Conservation (phyloP, 2,113 vertebrate genomes). For the Herpailurus yagouaroundi region DNA sequence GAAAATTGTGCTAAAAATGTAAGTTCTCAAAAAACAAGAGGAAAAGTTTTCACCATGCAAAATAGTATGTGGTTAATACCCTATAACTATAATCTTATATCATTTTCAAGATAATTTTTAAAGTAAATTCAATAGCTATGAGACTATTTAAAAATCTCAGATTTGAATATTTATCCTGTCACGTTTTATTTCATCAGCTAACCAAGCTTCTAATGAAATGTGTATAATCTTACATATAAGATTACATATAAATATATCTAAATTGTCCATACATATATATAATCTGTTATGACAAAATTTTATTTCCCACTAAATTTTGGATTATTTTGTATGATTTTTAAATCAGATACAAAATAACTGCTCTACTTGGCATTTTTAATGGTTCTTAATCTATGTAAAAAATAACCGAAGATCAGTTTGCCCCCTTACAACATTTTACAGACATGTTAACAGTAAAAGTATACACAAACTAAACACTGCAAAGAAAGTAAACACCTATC, state of each 20-base stretch:
- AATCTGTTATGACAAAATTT: background rate
- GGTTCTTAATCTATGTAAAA: background rate
- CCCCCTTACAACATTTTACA: slow-evolving; percentile 62
- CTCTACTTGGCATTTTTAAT: background rate
- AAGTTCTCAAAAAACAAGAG: slow-evolving; percentile 49
- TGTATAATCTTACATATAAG: background rate
- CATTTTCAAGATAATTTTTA: slow-evolving; percentile 23
- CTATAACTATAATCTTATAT: background rate
- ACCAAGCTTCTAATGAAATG: background rate
- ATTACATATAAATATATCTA: background rate
- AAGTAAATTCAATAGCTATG: slow-evolving; percentile 77
- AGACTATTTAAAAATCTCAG: slow-evolving; percentile 52
- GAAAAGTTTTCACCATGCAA: slow-evolving; percentile 72
- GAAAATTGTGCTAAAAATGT: slow-evolving; percentile 61
- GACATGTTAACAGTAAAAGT: slow-evolving; percentile 67
- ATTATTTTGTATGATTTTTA: slow-evolving; percentile 36
- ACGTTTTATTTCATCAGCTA: background rate
- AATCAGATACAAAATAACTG: background rate
- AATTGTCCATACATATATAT: background rate
- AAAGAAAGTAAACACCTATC: background rate
- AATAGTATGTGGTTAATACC: slow-evolving; percentile 74
- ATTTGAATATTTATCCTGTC: slow-evolving; percentile 79
- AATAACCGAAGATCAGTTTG: slow-evolving; percentile 63
- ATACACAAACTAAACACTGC: slow-evolving; percentile 44
- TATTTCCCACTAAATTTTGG: slow-evolving; percentile 7